Evolutionary conservation across 2,113 vertebrate genomes (phyloP), one percentile per base, ranked within the genome.

Genomic region (Perognathus longimembris): DNA sequence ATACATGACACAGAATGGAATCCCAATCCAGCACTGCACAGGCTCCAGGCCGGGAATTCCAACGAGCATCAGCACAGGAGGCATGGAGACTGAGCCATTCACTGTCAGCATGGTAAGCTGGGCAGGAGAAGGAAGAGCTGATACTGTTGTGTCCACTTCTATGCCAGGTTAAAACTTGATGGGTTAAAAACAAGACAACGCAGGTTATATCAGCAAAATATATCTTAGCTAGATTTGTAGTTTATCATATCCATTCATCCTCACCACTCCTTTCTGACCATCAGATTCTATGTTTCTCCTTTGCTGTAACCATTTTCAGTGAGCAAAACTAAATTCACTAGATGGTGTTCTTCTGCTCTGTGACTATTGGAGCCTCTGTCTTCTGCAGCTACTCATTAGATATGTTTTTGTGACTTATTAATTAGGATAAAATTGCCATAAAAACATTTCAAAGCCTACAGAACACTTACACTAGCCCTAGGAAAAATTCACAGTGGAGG

Each of bases 21-120:
- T 95, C 4, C 85, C 94, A 9, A 97, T 90, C 95, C 95, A 97
- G 1, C 54, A 74, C n/a, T 97, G 93, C 10, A 93, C 70, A 30
- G 80, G 79, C 36, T 95, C 69, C 70, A 97, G 70, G 32, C 92
- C 90, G 10, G 95, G 96, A 82, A 97, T 95, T 7, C 95, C 95
- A 21, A 87, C n/a, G 6, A 97, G 70, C 3, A 40, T 95, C 0
- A 97, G 24, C 0, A 88, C 6, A 28, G 88, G 66, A 5, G 95
- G 88, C 90, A 36, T 78, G 63, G 95, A 93, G 71, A 92, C 10
- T 3, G 92, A 89, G 7, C 28, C 69, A 10, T 95, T 95, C 3
- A 64, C 9, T 1, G 7, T 34, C 18, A 42, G 0, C 94, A 95
- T 95, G 70, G 36, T 82, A 32, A 45, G 4, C 7, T 38, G 9